phyloP scores from a whole-genome alignment of 2,797 vertebrate genomes.

The Loriculus beryllinus region DNA sequence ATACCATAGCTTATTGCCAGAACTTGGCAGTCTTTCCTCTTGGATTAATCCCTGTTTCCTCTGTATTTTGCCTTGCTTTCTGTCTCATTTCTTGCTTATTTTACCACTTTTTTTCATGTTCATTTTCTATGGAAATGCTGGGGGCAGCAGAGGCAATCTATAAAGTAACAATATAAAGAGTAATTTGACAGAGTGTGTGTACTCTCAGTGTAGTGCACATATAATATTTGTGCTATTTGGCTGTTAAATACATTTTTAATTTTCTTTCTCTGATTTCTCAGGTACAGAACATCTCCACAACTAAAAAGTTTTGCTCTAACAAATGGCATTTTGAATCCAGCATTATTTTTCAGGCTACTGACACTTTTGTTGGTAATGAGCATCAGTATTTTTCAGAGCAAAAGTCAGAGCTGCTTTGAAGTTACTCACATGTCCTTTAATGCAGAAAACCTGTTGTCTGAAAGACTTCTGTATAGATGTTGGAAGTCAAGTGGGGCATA shows the following conservation, averaged over 20 bases:
- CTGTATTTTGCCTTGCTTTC: not conserved
- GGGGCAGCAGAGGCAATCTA: not conserved
- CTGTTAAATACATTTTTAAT: not conserved
- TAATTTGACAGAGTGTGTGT: not conserved
- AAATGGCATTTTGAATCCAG: conserved; percentile 35
- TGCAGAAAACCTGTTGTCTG: not conserved
- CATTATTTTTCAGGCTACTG: conserved; percentile 48
- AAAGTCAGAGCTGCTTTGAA: conserved; percentile 22
- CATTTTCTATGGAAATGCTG: not conserved
- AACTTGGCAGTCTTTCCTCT: not conserved
- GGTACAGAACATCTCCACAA: conserved; percentile 11
- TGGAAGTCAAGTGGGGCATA: not conserved
- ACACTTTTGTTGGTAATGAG: not conserved
- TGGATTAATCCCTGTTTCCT: not conserved
- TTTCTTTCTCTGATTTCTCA: conserved; percentile 47
- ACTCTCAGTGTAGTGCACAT: not conserved
- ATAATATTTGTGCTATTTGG: not conserved
- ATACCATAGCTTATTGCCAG: not conserved
- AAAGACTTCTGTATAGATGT: not conserved
- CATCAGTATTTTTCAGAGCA: not conserved
- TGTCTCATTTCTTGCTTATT: not conserved
- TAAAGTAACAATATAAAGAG: not conserved
- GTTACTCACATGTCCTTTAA: not conserved
- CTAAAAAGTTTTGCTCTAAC: conserved; percentile 29
- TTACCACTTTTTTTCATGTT: not conserved